Evolutionary conservation across 1,140 invertebrate genomes (phyloP), one percentile per base, ranked within the genome.

Genomic region (Brachionus sp.): DNA sequence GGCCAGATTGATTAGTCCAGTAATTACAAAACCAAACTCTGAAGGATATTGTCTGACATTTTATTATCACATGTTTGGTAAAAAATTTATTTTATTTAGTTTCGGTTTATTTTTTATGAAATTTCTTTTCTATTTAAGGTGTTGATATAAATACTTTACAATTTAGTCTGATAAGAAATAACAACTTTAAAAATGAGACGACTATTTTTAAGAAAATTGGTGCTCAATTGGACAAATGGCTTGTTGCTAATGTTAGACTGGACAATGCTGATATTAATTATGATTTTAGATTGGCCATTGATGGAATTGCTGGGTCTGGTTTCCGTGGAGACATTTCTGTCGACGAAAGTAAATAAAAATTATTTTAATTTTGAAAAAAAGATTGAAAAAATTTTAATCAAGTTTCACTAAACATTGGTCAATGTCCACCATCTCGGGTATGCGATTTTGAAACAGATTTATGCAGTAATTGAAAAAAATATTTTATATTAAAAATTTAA

Each of bases 361-460:
- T 0, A 10, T 35, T n/a, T 37, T 57, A 4, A 5, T 19, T 13
- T 19, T n/a, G n/a, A n/a, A n/a, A n/a, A n/a, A n/a, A n/a, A n/a
- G 6, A 35, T 29, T 16, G 3, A 29, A 29, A 44, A 44, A 25
- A 46, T 46, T 57, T 53, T 25, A 53, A 78, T n/a, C n/a, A n/a
- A n/a, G 33, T 78, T 25, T 78, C 39, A 9, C 37, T 78, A 57
- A 5, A 12, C 0, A 35, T 37, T 62, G 75, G 46, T 10, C 25
- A 57, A 9, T 82, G 80, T 70, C 62, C 62, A 53, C 80, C 57
- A 19, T 46, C 62, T 2, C 39, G 13, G 3, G 16, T 64, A 13
- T 88, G 87, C 83, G 85, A 86, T 82, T 88, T 88, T 85, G 87
- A 88, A 78, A 66, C 85, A 19, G 85, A 84, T 64, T 83, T 39